phyloP scores from a whole-genome alignment of 2,888 invertebrate genomes.

The Desoria tigrina region DNA sequence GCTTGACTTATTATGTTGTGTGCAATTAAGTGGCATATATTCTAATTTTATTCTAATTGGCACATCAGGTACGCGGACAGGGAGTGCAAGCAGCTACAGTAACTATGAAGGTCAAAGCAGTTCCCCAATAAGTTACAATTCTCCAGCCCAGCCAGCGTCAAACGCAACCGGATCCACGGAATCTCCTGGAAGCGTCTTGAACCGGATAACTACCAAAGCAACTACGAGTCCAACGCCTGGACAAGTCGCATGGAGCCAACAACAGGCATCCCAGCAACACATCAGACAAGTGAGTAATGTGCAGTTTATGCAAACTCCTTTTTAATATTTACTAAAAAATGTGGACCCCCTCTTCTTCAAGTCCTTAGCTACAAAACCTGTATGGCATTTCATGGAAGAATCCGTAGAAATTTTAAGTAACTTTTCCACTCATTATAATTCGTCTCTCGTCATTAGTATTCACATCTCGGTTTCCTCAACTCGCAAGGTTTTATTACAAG shows the following conservation, averaged over 20 bases:
- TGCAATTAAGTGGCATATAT: constrained; percentile 5
- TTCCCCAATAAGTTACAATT: constrained; percentile 68
- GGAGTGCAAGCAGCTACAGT: constrained; percentile 67
- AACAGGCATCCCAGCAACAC: constrained; percentile 55
- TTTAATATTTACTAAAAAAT: constrained; percentile 6
- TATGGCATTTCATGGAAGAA: too few relatives aligned
- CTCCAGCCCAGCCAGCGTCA: constrained; percentile 64
- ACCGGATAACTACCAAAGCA: constrained; percentile 68
- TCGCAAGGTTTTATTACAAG: too few relatives aligned
- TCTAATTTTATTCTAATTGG: constrained; percentile 3
- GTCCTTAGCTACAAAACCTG: too few relatives aligned
- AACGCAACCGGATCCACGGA: constrained; percentile 58
- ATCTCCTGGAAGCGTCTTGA: constrained; percentile 60
- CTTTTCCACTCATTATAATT: too few relatives aligned
- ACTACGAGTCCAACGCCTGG: constrained; percentile 72
- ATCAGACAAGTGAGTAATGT: constrained; percentile 62
- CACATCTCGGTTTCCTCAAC: too few relatives aligned
- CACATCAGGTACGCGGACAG: constrained; percentile 62
- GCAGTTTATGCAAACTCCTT: background rate
- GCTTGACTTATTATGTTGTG: background rate
- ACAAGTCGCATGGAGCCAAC: constrained; percentile 65
- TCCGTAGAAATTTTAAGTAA: too few relatives aligned
- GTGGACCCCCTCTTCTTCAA: background rate
- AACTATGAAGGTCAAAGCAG: constrained; percentile 73
- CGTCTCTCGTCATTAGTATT: too few relatives aligned